Conservation (phyloP, 1,140 invertebrate species). For the Ostrea edulis region DNA sequence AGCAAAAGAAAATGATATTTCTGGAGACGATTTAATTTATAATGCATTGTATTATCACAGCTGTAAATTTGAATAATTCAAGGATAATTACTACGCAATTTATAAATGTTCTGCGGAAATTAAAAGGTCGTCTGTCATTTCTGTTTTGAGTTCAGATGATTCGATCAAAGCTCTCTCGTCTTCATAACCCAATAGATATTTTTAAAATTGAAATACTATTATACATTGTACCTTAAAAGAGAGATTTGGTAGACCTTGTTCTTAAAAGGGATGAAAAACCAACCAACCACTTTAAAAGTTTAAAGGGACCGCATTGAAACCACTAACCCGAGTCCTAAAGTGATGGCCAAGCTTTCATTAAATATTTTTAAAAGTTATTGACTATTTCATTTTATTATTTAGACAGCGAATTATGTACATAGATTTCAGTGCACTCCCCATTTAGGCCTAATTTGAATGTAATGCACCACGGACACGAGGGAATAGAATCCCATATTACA, state of each 20-base stretch:
- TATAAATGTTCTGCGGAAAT: too few species aligned
- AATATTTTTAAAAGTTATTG: conserved; percentile 38
- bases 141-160: too few species aligned
- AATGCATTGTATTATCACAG: too few species aligned
- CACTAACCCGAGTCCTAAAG: neutral
- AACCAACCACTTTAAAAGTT: neutral
- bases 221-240: neutral
- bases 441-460: conserved; percentile 12
- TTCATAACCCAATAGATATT: neutral
- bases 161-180: too few species aligned
- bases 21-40: too few species aligned
- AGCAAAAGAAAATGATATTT: too few species aligned
- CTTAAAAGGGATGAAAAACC: neutral
- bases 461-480: neutral
- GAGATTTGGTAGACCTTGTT: neutral
- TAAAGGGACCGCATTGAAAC: conserved; percentile 24
- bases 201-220: neutral
- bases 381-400: conserved; percentile 31
- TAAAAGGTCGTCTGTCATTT: too few species aligned
- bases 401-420: conserved; percentile 1
- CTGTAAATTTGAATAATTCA: too few species aligned
- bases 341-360: neutral
- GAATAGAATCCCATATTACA: neutral
- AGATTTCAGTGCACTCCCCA: conserved; percentile 12
- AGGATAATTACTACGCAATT: too few species aligned